Percentiles rank a stretch among this genome's conserved stretches.
phyloP scores from a whole-genome alignment of 2,888 invertebrate genomes.

The Cheilosia scutellata region DNA sequence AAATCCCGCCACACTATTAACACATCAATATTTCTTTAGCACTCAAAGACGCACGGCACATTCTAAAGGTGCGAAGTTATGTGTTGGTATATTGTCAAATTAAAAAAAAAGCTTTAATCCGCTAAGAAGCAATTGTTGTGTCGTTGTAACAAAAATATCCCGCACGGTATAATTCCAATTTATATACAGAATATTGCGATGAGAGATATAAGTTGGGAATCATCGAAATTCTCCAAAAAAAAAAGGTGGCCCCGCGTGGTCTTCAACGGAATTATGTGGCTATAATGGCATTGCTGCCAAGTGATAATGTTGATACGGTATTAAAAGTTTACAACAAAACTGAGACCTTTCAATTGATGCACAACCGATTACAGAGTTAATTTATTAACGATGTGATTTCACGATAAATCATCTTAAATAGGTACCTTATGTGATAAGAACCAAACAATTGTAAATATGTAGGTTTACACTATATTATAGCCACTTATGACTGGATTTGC shows the following conservation, averaged over 20 bases:
- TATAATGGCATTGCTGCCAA: neutral
- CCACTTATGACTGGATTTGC: too few relatives aligned
- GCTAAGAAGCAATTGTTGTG: slow-evolving; percentile 71
- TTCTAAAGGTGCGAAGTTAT: slow-evolving; percentile 15
- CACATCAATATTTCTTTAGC: slow-evolving; percentile 41
- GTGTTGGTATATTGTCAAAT: slow-evolving; percentile 8
- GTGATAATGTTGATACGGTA: neutral
- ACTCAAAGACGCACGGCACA: slow-evolving; percentile 10
- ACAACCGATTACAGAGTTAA: too few relatives aligned
- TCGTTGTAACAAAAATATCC: slow-evolving; percentile 66
- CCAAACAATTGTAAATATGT: too few relatives aligned
- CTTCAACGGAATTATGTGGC: neutral
- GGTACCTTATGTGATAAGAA: too few relatives aligned
- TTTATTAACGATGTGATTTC: too few relatives aligned
- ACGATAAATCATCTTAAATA: too few relatives aligned
- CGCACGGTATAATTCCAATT: slow-evolving; percentile 46
- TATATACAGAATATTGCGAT: slow-evolving; percentile 22
- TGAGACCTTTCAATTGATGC: too few relatives aligned
- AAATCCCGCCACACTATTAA: slow-evolving; percentile 24
- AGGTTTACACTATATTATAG: too few relatives aligned
- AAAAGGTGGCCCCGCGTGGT: neutral
- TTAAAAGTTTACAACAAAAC: too few relatives aligned
- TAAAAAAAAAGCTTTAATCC: slow-evolving; percentile 54
- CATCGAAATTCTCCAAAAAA: neutral
- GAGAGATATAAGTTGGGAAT: slow-evolving; percentile 20